A percentile compares a stretch with the other conserved stretches of the same genome.
Evolutionary conservation across 1,140 invertebrate genomes (phyloP).

Genomic region (Zaprionus camerounensis): DNA sequence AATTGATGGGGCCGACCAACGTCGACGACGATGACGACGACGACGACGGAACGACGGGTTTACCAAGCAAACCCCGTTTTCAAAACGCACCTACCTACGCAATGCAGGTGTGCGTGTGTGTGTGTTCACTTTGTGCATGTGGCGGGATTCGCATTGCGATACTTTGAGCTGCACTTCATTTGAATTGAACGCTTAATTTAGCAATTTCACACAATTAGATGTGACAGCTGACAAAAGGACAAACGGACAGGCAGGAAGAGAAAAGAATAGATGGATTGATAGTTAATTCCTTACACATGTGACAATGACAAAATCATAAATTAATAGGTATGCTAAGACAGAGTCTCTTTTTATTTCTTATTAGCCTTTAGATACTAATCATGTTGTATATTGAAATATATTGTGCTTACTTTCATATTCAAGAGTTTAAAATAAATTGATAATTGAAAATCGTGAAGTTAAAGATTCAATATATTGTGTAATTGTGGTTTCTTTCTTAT

Average conservation of each 20-base stretch:
- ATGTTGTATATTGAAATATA: too few species aligned
- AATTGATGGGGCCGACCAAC: slow-evolving; percentile 70
- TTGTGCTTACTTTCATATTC: background rate
- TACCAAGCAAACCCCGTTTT: background rate
- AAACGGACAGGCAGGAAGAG: background rate
- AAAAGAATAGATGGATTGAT: background rate
- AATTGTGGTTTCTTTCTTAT: too few species aligned
- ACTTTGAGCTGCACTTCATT: slow-evolving; percentile 55
- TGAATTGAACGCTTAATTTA: slow-evolving; percentile 71
- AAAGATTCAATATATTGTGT: too few species aligned
- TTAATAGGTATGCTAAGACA: background rate
- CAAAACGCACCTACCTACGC: background rate
- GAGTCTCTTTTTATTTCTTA: background rate
- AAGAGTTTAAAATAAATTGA: background rate
- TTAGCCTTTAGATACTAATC: background rate
- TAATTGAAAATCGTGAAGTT: too few species aligned
- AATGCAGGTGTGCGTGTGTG: background rate
- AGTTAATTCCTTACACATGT: background rate
- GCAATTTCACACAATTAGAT: slow-evolving; percentile 59
- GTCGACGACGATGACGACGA: background rate
- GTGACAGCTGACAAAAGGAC: slow-evolving; percentile 27
- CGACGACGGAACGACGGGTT: background rate
- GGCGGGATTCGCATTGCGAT: slow-evolving; percentile 24
- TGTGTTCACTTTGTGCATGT: background rate
- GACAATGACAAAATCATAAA: background rate